These are phyloP conservation scores for Theonella swinhoei DNA, from an alignment of 37 sponge, comb jelly and placozoan genomes.

Conservation along the genomic window DNA sequence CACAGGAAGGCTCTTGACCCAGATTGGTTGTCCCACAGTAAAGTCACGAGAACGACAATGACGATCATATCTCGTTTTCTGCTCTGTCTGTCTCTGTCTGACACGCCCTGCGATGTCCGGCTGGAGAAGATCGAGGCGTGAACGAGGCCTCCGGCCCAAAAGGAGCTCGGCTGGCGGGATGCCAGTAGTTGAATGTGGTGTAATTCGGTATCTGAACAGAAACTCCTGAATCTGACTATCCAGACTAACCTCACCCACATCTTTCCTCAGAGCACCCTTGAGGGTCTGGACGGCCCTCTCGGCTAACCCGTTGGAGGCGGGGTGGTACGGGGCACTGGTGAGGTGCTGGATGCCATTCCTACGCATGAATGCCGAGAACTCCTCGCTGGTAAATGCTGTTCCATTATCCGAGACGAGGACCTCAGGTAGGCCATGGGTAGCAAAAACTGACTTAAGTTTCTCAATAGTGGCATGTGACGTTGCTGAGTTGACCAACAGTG, in stretches of 20 bases:
- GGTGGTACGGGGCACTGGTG: constrained; percentile 38
- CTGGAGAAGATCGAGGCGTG: not conserved
- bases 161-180: not conserved
- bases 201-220: constrained; percentile 26
- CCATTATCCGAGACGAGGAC: constrained; percentile 23
- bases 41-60: not conserved
- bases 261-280: constrained; percentile 24
- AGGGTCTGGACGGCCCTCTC: constrained; percentile 59
- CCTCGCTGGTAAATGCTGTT: constrained; percentile 16
- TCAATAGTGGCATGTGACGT: constrained; percentile 20
- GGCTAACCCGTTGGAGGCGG: constrained; percentile 17
- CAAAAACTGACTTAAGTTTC: constrained; percentile 16
- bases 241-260: not conserved
- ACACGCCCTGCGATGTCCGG: not conserved
- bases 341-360: constrained; percentile 38
- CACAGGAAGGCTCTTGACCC: not conserved
- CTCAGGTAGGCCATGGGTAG: constrained; percentile 50
- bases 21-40: not conserved
- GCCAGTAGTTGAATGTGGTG: constrained; percentile 28
- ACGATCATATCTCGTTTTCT: not conserved
- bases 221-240: constrained; percentile 1
- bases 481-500: not conserved
- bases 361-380: constrained; percentile 20
- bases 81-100: not conserved
- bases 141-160: not conserved